Conservation (phyloP, 2,797 vertebrate species). For the Aldrovandia affinis region DNA sequence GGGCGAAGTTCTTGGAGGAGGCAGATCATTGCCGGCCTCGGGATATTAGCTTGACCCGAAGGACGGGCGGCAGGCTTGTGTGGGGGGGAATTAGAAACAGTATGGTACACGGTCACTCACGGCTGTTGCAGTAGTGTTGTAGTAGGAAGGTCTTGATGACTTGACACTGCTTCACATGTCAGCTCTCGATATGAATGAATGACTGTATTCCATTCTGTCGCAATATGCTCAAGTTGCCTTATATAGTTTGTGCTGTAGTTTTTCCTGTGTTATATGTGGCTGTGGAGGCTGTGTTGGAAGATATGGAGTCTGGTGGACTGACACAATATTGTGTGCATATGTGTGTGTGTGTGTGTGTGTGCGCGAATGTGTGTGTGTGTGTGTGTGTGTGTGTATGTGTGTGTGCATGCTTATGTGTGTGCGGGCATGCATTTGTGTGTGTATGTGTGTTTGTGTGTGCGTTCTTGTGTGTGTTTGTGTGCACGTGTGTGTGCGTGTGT, state of each 20-base stretch:
- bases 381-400: slow-evolving; percentile 48
- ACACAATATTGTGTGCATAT: background rate
- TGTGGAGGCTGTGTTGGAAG: background rate
- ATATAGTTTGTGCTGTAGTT: background rate
- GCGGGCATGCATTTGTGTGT: background rate
- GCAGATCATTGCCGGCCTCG: no score
- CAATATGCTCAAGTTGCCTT: background rate
- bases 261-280: background rate
- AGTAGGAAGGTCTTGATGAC: background rate
- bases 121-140: background rate
- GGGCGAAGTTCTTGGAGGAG: no score
- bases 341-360: background rate
- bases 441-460: background rate
- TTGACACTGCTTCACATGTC: background rate
- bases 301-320: background rate
- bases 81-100: no score
- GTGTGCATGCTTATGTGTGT: background rate
- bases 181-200: background rate
- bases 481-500: slow-evolving; percentile 45
- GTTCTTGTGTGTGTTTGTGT: slow-evolving; percentile 26
- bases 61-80: no score
- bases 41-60: no score
- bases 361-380: slow-evolving; percentile 6
- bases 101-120: no score
- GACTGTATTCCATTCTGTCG: background rate